Evolutionary conservation across 2,113 vertebrate genomes (phyloP).

Genomic region (Gadus macrocephalus): DNA sequence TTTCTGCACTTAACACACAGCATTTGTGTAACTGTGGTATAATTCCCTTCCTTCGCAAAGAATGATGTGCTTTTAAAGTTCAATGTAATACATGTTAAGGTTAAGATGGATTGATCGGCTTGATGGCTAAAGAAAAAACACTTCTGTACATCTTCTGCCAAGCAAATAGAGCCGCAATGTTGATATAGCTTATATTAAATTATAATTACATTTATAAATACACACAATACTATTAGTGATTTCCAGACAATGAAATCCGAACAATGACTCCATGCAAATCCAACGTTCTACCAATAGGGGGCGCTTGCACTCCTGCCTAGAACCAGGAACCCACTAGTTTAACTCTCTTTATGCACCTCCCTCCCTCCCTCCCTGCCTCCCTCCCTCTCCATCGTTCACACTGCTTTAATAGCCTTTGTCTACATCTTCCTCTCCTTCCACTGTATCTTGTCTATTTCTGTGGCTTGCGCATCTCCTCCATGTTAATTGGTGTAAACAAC

Average conservation of each 20-base stretch:
- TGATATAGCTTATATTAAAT: too few relatives aligned
- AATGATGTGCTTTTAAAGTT: not conserved
- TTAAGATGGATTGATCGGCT: too few relatives aligned
- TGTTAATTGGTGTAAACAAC: conserved; percentile 15
- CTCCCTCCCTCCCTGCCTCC: conserved; percentile 29
- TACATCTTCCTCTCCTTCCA: conserved; percentile 38
- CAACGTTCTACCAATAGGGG: conserved; percentile 60
- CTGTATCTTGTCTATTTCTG: conserved; percentile 26
- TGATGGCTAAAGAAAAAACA: too few relatives aligned
- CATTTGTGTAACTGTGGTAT: conserved; percentile 8
- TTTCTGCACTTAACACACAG: not conserved
- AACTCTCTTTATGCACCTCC: conserved; percentile 15
- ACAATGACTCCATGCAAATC: not conserved
- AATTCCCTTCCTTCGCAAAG: not conserved
- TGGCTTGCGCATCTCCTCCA: not conserved
- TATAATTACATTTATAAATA: too few relatives aligned
- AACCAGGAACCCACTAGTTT: conserved; percentile 8
- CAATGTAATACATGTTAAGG: not conserved
- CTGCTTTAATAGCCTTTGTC: conserved; percentile 43
- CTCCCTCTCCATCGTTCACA: conserved; percentile 24
- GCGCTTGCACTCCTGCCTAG: conserved; percentile 62
- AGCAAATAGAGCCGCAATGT: too few relatives aligned
- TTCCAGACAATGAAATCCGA: not conserved
- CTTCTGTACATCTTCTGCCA: too few relatives aligned
- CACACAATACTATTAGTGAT: too few relatives aligned